phyloP scores from a whole-genome alignment of 2,113 vertebrate genomes.

The Neotoma lepida region DNA sequence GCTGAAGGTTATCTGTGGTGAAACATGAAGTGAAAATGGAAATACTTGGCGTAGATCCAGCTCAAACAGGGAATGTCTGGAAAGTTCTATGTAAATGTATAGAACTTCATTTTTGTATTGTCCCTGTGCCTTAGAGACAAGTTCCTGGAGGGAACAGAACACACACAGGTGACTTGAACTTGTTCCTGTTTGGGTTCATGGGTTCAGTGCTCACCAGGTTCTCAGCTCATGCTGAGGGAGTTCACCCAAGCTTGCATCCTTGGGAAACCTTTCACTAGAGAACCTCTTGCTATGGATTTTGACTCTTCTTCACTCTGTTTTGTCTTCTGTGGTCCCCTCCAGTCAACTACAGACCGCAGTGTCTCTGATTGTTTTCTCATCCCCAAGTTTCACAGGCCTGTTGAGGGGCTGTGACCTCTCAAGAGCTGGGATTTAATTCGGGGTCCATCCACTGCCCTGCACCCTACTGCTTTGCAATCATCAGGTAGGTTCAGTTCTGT shows the following conservation, averaged over 20 bases:
- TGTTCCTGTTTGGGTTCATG: not conserved
- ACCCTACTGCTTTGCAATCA: not conserved
- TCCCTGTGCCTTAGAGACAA: not conserved
- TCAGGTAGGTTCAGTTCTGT: not conserved
- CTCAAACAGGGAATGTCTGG: not conserved
- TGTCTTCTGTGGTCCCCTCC: not conserved
- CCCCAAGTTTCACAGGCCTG: not conserved
- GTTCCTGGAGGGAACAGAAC: not conserved
- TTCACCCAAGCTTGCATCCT: not conserved
- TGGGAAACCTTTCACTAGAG: not conserved
- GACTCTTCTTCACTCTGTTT: not conserved
- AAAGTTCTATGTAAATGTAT: not conserved
- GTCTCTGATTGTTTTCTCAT: not conserved
- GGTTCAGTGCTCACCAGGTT: not conserved
- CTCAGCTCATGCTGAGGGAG: not conserved
- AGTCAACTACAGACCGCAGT: not conserved
- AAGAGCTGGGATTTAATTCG: not conserved
- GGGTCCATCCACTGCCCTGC: not conserved
- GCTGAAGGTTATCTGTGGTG: not conserved
- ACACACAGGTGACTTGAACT: not conserved
- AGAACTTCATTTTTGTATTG: not conserved
- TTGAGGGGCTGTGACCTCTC: not conserved
- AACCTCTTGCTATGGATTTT: not conserved
- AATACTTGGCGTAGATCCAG: not conserved
- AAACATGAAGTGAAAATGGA: constrained; percentile 21